A percentile compares a stretch with the other conserved stretches of the same genome.
Evolutionary conservation across 2,113 vertebrate species (phyloP).

Genomic region (Telmatochromis sp.): DNA sequence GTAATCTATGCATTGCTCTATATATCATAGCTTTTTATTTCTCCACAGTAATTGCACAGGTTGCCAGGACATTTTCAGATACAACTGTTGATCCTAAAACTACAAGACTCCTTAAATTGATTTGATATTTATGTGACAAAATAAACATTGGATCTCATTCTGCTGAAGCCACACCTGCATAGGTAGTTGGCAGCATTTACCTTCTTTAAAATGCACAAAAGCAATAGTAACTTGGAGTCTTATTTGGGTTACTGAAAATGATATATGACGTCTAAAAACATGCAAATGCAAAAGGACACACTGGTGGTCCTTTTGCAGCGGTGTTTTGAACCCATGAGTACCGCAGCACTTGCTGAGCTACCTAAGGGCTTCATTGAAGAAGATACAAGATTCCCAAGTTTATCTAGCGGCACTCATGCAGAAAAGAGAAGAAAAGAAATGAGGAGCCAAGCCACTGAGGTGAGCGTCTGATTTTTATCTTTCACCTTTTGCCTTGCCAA

Average conservation of each 20-base stretch:
- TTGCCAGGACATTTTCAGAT: neutral
- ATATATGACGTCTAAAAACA: neutral
- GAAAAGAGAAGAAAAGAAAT: neutral
- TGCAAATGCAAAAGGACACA: neutral
- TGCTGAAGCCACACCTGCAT: neutral
- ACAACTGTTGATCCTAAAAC: neutral
- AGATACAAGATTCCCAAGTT: neutral
- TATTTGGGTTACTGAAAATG: neutral
- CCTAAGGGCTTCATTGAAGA: neutral
- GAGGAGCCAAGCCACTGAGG: neutral
- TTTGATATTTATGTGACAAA: neutral
- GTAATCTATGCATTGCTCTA: neutral
- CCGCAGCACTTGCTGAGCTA: neutral
- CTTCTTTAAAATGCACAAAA: neutral
- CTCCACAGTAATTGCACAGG: neutral
- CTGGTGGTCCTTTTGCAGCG: neutral
- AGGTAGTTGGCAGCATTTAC: neutral
- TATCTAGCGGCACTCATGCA: neutral
- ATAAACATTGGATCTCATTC: neutral
- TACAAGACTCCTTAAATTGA: neutral
- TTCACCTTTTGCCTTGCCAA: neutral
- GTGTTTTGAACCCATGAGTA: neutral
- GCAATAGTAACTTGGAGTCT: neutral
- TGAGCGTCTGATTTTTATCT: neutral
- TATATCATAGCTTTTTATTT: neutral